Conservation (phyloP, 2,797 vertebrate genomes). For the Tapera naevia region DNA sequence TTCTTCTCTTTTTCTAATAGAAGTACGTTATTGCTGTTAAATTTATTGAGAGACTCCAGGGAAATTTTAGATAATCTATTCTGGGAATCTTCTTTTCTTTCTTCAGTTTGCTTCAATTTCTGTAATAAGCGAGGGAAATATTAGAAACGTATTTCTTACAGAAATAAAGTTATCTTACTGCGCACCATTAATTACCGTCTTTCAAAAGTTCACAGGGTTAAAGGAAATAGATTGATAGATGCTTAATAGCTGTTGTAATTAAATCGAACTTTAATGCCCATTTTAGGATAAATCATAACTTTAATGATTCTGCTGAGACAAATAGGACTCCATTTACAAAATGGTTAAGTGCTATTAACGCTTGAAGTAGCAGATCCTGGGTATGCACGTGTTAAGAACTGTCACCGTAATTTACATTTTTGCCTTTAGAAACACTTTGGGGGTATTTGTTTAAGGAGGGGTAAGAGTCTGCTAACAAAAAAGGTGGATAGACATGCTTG, state of each 20-base stretch:
- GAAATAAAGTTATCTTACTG: constrained; percentile 64
- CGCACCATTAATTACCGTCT: constrained; percentile 49
- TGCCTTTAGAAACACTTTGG: background rate
- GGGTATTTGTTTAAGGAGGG: background rate
- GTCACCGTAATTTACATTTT: constrained; percentile 24
- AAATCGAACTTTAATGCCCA: constrained; percentile 63
- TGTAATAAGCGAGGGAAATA: constrained; percentile 75
- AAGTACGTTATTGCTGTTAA: constrained; percentile 79
- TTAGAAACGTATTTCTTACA: constrained; percentile 70
- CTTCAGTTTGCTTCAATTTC: constrained; percentile 82
- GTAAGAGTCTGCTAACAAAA: background rate
- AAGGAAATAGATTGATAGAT: constrained; percentile 48
- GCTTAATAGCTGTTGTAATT: constrained; percentile 62
- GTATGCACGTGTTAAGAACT: constrained; percentile 46
- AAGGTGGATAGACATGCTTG: background rate
- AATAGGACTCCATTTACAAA: constrained; percentile 66
- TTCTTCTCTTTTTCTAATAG: constrained; percentile 74
- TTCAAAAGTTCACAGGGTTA: constrained; percentile 54
- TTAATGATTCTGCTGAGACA: constrained; percentile 70
- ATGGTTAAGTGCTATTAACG: constrained; percentile 55
- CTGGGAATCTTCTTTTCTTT: constrained; percentile 72
- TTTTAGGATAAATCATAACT: constrained; percentile 73
- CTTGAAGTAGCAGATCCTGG: constrained; percentile 56
- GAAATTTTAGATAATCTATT: constrained; percentile 79
- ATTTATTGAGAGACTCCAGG: constrained; percentile 85